phyloP scores from a whole-genome alignment of 2,888 invertebrate genomes.

The Operophtera brumata region DNA sequence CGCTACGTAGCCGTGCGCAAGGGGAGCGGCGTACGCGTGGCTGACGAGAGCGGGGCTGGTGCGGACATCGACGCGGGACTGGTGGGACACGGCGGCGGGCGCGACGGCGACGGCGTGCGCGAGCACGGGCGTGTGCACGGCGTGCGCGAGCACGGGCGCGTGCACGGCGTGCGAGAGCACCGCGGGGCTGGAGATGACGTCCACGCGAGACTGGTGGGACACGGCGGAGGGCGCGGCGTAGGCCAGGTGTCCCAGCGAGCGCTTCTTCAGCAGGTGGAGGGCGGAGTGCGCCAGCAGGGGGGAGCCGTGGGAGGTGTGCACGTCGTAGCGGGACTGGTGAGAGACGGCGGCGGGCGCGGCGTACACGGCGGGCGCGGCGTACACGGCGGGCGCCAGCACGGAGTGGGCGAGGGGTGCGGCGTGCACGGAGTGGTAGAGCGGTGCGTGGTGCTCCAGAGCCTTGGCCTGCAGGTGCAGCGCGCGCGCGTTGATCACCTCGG shows the following conservation, averaged over 20 bases:
- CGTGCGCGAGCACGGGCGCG: slow-evolving; percentile 29
- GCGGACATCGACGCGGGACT: slow-evolving; percentile 57
- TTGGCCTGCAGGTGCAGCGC: slow-evolving; percentile 74
- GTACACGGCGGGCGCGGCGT: slow-evolving; percentile 45
- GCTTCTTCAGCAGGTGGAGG: slow-evolving; percentile 50
- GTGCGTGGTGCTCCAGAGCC: slow-evolving; percentile 62
- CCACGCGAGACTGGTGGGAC: slow-evolving; percentile 56
- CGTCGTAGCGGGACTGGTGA: slow-evolving; percentile 51
- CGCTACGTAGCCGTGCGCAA: slow-evolving; percentile 39
- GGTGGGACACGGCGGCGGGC: slow-evolving; percentile 61
- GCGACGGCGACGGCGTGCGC: slow-evolving; percentile 38
- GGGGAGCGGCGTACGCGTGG: slow-evolving; percentile 46
- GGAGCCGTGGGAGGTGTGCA: slow-evolving; percentile 29
- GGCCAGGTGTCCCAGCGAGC: slow-evolving; percentile 48
- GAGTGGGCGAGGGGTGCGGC: slow-evolving; percentile 44
- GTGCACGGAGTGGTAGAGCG: slow-evolving; percentile 45
- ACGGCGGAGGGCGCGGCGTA: slow-evolving; percentile 52
- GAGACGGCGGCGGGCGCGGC: slow-evolving; percentile 45
- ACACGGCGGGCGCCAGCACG: slow-evolving; percentile 45
- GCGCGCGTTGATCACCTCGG: slow-evolving; percentile 73
- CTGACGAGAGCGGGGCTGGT: slow-evolving; percentile 51
- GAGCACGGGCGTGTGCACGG: slow-evolving; percentile 37
- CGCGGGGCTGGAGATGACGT: slow-evolving; percentile 46
- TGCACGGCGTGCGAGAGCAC: slow-evolving; percentile 29
- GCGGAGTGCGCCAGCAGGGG: slow-evolving; percentile 45